Conservation (phyloP, 2,888 invertebrate species). For the Merodon equestris region DNA sequence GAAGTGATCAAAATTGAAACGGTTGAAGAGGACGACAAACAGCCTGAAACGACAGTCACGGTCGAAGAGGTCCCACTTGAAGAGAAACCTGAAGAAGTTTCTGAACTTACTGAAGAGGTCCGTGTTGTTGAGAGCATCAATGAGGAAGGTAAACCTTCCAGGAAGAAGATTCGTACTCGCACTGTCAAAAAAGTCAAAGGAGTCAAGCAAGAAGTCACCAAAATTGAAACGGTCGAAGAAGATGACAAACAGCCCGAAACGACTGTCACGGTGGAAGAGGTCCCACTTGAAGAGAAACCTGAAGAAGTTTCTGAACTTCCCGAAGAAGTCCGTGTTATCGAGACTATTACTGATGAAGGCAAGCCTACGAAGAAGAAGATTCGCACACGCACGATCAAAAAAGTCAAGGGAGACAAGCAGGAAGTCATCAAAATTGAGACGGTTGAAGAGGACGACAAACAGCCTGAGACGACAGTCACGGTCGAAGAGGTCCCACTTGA, state of each 20-base stretch:
- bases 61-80: conserved; percentile 25
- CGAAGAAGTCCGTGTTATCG: conserved; percentile 28
- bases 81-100: conserved; percentile 21
- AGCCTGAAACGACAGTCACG: conserved; percentile 32
- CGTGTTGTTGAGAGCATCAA: conserved; percentile 4
- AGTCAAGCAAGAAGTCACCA: conserved; percentile 38
- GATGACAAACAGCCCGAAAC: conserved; percentile 34
- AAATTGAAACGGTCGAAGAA: conserved; percentile 34
- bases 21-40: conserved; percentile 36
- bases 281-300: conserved; percentile 25
- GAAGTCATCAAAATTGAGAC: conserved; percentile 44
- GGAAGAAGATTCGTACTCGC: conserved; percentile 36
- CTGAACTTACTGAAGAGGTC: conserved; percentile 23
- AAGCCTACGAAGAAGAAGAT: conserved; percentile 44
- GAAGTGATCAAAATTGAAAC: conserved; percentile 46
- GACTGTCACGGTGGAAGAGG: conserved; percentile 30
- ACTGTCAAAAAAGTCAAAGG: conserved; percentile 38
- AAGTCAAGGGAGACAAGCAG: conserved; percentile 39
- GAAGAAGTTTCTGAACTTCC: conserved; percentile 24
- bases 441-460: conserved; percentile 37
- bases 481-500: conserved; percentile 28
- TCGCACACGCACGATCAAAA: conserved; percentile 35
- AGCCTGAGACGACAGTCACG: conserved; percentile 35
- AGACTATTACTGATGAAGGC: conserved; percentile 24
- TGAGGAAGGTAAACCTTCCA: conserved; percentile 30